Percentiles rank a stretch among this genome's conserved stretches.
Evolutionary conservation across 2,888 invertebrate species (phyloP).

Genomic region (Tetanocera ferruginea): DNA sequence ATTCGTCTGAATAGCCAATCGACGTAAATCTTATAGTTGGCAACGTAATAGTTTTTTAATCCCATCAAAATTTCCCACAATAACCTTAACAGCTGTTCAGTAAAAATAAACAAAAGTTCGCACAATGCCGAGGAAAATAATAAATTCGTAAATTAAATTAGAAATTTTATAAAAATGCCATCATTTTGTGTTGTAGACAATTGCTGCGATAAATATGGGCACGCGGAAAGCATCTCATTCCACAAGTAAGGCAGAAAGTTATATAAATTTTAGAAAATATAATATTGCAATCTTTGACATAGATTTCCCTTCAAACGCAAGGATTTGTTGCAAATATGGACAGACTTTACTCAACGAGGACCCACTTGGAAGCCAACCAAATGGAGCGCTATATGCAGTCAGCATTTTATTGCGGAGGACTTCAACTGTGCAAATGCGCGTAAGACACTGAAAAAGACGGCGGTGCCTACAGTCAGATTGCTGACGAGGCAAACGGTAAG

Average conservation of each 20-base stretch:
- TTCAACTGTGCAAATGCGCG: constrained; percentile 63
- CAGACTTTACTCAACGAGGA: constrained; percentile 64
- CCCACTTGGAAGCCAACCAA: constrained; percentile 66
- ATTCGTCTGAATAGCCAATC: too few relatives aligned
- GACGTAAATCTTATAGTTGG: too few relatives aligned
- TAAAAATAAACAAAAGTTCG: too few relatives aligned
- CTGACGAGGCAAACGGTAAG: not conserved
- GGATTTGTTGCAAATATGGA: constrained; percentile 65
- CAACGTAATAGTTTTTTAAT: too few relatives aligned
- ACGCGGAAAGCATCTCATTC: constrained; percentile 66
- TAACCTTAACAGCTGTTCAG: too few relatives aligned
- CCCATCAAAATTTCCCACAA: too few relatives aligned
- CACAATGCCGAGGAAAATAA: not conserved
- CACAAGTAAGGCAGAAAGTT: constrained; percentile 61
- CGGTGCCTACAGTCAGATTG: constrained; percentile 55
- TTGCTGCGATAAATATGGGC: constrained; percentile 67
- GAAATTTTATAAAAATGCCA: constrained; percentile 59
- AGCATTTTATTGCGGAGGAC: constrained; percentile 65
- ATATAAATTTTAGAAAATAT: not conserved
- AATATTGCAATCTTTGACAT: not conserved
- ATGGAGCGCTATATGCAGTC: constrained; percentile 69
- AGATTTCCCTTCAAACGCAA: constrained; percentile 68
- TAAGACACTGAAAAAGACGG: constrained; percentile 64
- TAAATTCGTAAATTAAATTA: not conserved
- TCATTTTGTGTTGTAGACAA: constrained; percentile 67